These are phyloP conservation scores for Anoplolepis gracilipes DNA, from an alignment of 1,140 invertebrate genomes.

Conservation along the genomic window DNA sequence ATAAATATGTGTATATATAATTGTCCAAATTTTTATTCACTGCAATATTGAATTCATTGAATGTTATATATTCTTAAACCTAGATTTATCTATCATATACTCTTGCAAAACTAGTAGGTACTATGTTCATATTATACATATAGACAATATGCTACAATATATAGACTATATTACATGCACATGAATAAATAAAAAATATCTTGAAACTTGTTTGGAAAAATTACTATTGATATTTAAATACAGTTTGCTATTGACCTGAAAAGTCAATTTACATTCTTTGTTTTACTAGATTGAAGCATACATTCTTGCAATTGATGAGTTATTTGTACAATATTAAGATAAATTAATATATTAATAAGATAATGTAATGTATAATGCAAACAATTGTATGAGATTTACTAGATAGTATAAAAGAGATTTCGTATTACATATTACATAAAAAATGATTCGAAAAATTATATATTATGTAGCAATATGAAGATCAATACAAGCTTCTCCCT, in stretches of 20 bases:
- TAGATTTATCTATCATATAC: background rate
- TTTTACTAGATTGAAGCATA: background rate
- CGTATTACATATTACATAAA: too few species aligned
- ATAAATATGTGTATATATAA: background rate
- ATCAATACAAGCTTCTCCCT: constrained; percentile 82
- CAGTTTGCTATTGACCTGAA: background rate
- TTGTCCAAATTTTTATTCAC: background rate
- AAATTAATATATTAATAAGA: background rate
- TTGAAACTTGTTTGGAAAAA: background rate
- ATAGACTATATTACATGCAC: too few species aligned
- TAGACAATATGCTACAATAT: background rate
- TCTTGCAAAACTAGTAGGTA: constrained; percentile 13
- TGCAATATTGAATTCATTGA: too few species aligned
- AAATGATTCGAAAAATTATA: too few species aligned
- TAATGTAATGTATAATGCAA: background rate
- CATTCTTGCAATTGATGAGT: background rate
- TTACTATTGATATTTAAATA: background rate
- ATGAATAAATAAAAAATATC: background rate
- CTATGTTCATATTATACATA: background rate
- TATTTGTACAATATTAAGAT: background rate
- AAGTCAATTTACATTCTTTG: background rate
- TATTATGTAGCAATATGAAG: constrained; percentile 59
- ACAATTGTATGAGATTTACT: background rate
- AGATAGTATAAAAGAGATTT: constrained; percentile 15
- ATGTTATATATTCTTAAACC: background rate